Conservation (phyloP, 2,113 vertebrate genomes). For the Phalacrocorax aristotelis region DNA sequence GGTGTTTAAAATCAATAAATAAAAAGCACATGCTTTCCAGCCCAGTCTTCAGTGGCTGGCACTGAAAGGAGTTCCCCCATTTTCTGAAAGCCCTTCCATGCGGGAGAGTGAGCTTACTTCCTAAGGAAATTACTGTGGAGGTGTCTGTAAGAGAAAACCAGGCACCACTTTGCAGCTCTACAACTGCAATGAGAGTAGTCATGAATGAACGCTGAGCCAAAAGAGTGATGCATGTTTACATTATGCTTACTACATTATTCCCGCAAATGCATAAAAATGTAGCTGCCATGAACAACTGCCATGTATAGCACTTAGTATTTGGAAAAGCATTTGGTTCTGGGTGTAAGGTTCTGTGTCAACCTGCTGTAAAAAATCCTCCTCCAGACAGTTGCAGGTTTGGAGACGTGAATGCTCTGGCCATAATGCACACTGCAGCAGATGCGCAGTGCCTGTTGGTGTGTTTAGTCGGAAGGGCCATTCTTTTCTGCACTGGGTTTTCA, state of each 20-base stretch:
- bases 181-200: conserved; percentile 47
- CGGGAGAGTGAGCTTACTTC: conserved; percentile 75
- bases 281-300: conserved; percentile 30
- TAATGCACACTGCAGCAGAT: not conserved
- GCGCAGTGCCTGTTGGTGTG: not conserved
- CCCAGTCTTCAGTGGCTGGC: conserved; percentile 4
- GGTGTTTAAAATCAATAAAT: conserved; percentile 35
- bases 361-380: not conserved
- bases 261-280: not conserved
- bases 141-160: conserved; percentile 74
- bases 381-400: not conserved
- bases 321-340: not conserved
- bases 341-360: not conserved
- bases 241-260: conserved; percentile 66
- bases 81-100: conserved; percentile 62
- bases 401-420: not conserved
- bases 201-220: conserved; percentile 61
- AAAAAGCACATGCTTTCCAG: not conserved
- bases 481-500: not conserved
- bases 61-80: conserved; percentile 19
- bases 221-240: conserved; percentile 66
- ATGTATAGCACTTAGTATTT: not conserved
- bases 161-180: conserved; percentile 56
- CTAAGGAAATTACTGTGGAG: conserved; percentile 73
- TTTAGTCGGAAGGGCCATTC: not conserved